phyloP scores from a whole-genome alignment of 1,140 invertebrate genomes.

The Pseudoatta argentina region DNA sequence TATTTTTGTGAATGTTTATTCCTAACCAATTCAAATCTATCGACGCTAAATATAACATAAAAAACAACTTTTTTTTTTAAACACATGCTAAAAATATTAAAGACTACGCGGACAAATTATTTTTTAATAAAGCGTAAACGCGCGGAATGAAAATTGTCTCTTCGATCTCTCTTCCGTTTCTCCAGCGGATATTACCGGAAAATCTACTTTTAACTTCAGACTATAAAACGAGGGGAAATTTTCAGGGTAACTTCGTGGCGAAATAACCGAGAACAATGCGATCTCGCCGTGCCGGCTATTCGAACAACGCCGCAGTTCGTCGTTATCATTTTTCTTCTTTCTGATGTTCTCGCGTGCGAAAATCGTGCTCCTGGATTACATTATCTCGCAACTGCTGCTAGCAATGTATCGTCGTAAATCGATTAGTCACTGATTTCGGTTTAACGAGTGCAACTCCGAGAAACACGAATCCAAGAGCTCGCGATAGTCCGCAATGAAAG shows the following conservation, averaged over 20 bases:
- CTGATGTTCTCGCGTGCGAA: background rate
- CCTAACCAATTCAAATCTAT: conserved; percentile 5
- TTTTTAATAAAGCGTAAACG: background rate
- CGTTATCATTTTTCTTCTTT: conserved; percentile 59
- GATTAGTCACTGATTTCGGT: conserved; percentile 72
- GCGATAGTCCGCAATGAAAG: background rate
- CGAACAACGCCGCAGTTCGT: conserved; percentile 33
- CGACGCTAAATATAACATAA: background rate
- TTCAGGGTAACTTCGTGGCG: conserved; percentile 19
- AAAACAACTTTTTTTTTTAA: background rate
- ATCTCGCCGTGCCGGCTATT: background rate
- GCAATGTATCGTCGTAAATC: conserved; percentile 63
- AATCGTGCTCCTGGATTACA: conserved; percentile 19
- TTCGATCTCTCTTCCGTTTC: background rate
- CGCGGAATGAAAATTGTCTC: conserved; percentile 11
- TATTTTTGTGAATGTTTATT: conserved; percentile 28
- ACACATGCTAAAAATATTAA: background rate
- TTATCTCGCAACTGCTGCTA: conserved; percentile 31
- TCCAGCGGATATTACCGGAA: conserved; percentile 45
- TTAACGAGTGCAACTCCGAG: conserved; percentile 48
- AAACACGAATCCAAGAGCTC: conserved; percentile 18
- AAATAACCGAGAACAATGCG: conserved; percentile 44
- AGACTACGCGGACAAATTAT: background rate
- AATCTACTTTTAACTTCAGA: conserved; percentile 54
- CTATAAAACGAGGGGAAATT: background rate